phyloP scores from a whole-genome alignment of 2,888 invertebrate genomes.

The Copidosoma aretas region DNA sequence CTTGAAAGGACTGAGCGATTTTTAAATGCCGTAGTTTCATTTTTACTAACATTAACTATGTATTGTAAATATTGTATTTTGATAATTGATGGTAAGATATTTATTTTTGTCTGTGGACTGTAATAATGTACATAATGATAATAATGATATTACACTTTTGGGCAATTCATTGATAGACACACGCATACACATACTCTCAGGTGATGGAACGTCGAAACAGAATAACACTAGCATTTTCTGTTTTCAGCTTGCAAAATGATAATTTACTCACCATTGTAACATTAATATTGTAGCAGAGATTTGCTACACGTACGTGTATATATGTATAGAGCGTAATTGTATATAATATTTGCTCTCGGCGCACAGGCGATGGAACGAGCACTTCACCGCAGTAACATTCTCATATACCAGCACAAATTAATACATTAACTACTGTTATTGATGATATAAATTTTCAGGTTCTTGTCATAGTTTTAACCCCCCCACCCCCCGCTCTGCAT shows the following conservation, averaged over 20 bases:
- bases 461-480: slow-evolving; percentile 14
- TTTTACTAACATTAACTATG: not conserved
- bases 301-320: slow-evolving; percentile 6
- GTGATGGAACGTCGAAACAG: slow-evolving; percentile 40
- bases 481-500: slow-evolving; percentile 5
- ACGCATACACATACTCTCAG: slow-evolving; percentile 11
- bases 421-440: slow-evolving; percentile 21
- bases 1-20: too few relatives aligned
- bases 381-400: slow-evolving; percentile 24
- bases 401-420: slow-evolving; percentile 24
- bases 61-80: not conserved
- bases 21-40: not conserved
- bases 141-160: not conserved
- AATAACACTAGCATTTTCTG: slow-evolving; percentile 31
- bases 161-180: not conserved
- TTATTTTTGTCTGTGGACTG: not conserved
- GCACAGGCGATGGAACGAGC: slow-evolving; percentile 37
- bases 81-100: not conserved
- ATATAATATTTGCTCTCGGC: not conserved
- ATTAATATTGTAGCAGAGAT: slow-evolving; percentile 20
- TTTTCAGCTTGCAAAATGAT: slow-evolving; percentile 33
- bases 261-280: slow-evolving; percentile 8
- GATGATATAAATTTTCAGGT: slow-evolving; percentile 29
- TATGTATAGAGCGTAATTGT: not conserved
- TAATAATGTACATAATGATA: not conserved